Percentiles rank a stretch among this genome's conserved stretches.
Evolutionary conservation across 1,140 invertebrate genomes (phyloP).

Genomic region (Anagrus nilaparvatae): DNA sequence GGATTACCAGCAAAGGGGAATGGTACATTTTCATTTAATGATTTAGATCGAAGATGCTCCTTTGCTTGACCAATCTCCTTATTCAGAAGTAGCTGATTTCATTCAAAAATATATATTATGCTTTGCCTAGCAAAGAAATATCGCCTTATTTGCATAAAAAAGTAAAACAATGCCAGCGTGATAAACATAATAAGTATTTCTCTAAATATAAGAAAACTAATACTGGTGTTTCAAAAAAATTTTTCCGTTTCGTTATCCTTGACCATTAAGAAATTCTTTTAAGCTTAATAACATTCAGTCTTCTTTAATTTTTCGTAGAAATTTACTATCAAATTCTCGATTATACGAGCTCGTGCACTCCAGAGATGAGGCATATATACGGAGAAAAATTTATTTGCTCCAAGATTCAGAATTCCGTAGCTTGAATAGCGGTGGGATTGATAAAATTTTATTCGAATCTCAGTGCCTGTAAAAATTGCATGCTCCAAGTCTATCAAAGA

Average conservation of each 20-base stretch:
- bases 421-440: too few species aligned
- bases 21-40: constrained; percentile 28
- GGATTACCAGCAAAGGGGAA: constrained; percentile 24
- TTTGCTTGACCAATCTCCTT: constrained; percentile 15
- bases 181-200: constrained; percentile 19
- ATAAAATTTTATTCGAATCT: too few species aligned
- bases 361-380: constrained; percentile 16
- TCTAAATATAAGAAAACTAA: constrained; percentile 17
- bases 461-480: too few species aligned
- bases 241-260: constrained; percentile 23
- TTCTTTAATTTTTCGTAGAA: constrained; percentile 20
- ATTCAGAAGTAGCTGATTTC: constrained; percentile 27
- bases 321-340: constrained; percentile 18
- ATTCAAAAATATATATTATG: constrained; percentile 29
- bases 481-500: too few species aligned
- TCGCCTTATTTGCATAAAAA: constrained; percentile 19
- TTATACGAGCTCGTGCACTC: constrained; percentile 23
- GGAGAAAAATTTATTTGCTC: too few species aligned
- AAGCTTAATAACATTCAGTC: constrained; percentile 17
- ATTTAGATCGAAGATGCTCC: constrained; percentile 28
- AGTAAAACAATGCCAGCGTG: constrained; percentile 18
- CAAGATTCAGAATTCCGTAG: too few species aligned
- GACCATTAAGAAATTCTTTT: constrained; percentile 14
- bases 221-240: constrained; percentile 6
- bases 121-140: constrained; percentile 16